Percentiles rank a stretch among this genome's conserved stretches.
phyloP scores from a whole-genome alignment of 64 coral and sea anemone genomes.

The Porites australiensis region DNA sequence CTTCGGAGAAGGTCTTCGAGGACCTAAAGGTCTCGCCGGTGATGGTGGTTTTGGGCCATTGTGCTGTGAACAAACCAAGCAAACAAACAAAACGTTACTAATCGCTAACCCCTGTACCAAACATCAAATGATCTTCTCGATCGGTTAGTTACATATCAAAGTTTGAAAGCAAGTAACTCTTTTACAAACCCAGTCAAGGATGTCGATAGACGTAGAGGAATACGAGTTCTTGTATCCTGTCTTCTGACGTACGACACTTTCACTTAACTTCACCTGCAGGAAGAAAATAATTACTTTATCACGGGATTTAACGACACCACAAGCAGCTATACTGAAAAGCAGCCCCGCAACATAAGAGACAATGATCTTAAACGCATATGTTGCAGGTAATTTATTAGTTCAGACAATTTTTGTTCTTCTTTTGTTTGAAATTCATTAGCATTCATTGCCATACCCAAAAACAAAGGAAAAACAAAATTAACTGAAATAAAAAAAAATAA shows the following conservation, averaged over 20 bases:
- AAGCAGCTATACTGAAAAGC: not conserved
- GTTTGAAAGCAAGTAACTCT: not conserved
- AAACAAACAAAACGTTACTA: too few species aligned
- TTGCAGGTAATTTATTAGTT: too few species aligned
- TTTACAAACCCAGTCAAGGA: conserved; percentile 43
- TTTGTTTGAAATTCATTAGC: too few species aligned
- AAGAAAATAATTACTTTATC: not conserved
- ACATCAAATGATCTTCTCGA: too few species aligned
- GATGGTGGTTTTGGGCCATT: conserved; percentile 13
- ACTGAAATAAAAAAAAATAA: too few species aligned
- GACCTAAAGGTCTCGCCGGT: not conserved
- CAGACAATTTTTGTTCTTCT: too few species aligned
- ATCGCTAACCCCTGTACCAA: too few species aligned
- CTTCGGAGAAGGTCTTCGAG: conserved; percentile 48
- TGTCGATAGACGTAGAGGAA: conserved; percentile 30
- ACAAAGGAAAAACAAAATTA: too few species aligned
- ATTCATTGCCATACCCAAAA: too few species aligned
- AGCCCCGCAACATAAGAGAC: not conserved
- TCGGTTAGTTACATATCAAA: too few species aligned
- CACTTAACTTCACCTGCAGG: conserved; percentile 46
- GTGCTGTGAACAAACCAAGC: not conserved
- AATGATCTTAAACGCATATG: too few species aligned
- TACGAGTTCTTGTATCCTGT: conserved; percentile 53
- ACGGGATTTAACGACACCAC: not conserved
- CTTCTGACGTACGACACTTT: conserved; percentile 10